Base-by-base conservation (phyloP, 2,113 vertebrate species). In the Melanerpes formicivorus region DNA sequence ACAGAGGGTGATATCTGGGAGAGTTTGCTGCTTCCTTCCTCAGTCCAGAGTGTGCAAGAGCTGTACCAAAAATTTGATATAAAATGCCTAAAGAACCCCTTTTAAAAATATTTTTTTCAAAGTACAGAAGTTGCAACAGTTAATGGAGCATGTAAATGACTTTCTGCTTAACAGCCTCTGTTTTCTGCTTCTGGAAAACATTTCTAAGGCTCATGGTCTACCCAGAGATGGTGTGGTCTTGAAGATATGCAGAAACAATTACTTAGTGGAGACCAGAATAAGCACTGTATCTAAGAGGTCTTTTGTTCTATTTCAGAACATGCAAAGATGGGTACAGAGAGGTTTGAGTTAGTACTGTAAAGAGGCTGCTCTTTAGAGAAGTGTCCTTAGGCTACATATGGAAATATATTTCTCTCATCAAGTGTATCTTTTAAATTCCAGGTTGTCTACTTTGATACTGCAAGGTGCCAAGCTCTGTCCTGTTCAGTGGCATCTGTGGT, bases 21-120 rank as follows among this genome's bases (percentile, higher is more conserved):
- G 55, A 86, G 34, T 55, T 93, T 64, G 18, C 30, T 54, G 29
- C 58, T 89, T 86, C 62, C 42, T 92, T 91, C 60, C 32, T 79
- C 7, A 22, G 14, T 26, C 90, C 23, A 42, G 34, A 79, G n/a
- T n/a, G 6, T 54, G 7, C 17, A 21, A 2, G 10, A 59, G n/a
- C 40, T 52, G 55, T 37, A 65, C 19, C 37, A 65, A 85, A 88
- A 69, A 17, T 87, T 69, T 5, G 5, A 37, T 44, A 32, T 4
- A 64, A 80, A 92, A 77, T 75, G 66, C 14, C 12, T 56, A 32
- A 77, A 44, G 58, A 29, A 2, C 0, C 32, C 5, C 5, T 0
- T 2, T 14, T 25, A 1, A 6, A 14, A 1, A 23, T 3, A 6
- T 14, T 34, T 50, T 50, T 55, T 44, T 66, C 13, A 5, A 58